phyloP scores from a whole-genome alignment of 1,140 invertebrate genomes.

The Bombus terrestris region DNA sequence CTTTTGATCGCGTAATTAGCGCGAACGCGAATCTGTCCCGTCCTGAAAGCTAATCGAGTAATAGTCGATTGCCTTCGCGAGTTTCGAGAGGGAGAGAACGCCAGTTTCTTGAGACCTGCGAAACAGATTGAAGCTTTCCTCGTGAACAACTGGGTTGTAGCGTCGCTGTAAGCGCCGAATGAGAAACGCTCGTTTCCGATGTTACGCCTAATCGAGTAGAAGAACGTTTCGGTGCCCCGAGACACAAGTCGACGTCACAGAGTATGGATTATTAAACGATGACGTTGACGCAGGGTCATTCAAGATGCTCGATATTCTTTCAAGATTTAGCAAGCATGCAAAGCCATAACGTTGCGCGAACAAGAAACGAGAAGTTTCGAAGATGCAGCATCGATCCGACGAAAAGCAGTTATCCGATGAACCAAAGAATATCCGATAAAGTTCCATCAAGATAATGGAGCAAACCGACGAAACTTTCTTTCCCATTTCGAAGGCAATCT shows the following conservation, averaged over 20 bases:
- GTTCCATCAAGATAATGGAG: constrained; percentile 39
- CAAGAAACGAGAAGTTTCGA: not conserved
- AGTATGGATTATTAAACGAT: not conserved
- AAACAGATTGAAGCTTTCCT: not conserved
- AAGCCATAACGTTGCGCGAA: too few relatives aligned
- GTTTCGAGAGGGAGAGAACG: not conserved
- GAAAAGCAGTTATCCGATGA: constrained; percentile 22
- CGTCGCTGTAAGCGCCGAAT: not conserved
- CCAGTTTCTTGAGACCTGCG: not conserved
- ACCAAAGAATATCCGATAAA: constrained; percentile 33
- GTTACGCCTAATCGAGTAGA: too few relatives aligned
- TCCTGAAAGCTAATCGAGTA: not conserved
- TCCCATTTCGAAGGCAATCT: constrained; percentile 35
- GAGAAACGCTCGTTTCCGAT: too few relatives aligned
- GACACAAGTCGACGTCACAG: not conserved
- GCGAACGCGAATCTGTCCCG: not conserved
- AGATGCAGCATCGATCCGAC: not conserved
- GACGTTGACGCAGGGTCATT: not conserved
- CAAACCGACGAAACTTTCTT: constrained; percentile 38
- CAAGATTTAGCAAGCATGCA: not conserved
- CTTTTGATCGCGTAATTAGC: constrained; percentile 7
- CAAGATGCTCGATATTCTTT: not conserved
- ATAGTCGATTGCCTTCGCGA: not conserved
- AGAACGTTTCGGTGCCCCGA: too few relatives aligned
- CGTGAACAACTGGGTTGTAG: not conserved